phyloP scores from a whole-genome alignment of 1,140 invertebrate genomes.

The Solenopsis fugax region DNA sequence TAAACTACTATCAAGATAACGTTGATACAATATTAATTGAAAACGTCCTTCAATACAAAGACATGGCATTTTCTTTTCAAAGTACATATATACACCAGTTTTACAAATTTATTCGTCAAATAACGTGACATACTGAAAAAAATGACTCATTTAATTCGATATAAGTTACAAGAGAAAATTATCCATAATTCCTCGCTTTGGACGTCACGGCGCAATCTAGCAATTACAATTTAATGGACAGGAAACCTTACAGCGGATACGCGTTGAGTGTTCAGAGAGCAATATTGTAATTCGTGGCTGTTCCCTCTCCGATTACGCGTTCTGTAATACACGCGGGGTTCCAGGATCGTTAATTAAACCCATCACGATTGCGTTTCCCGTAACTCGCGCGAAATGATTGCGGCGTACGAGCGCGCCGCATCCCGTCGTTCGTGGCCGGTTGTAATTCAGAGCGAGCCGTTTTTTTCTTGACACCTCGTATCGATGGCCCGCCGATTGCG shows the following conservation, averaged over 20 bases:
- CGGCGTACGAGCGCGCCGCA: neutral
- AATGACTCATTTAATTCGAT: slow-evolving; percentile 3
- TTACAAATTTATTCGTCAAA: neutral
- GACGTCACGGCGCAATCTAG: neutral
- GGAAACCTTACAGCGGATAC: slow-evolving; percentile 22
- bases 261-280: neutral
- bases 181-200: slow-evolving; percentile 8
- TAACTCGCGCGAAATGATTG: slow-evolving; percentile 51
- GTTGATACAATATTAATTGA: neutral
- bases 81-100: neutral
- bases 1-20: slow-evolving; percentile 24
- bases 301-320: slow-evolving; percentile 30
- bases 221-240: slow-evolving; percentile 31
- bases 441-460: slow-evolving; percentile 53
- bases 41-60: neutral
- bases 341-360: slow-evolving; percentile 53
- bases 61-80: neutral
- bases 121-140: neutral
- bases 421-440: slow-evolving; percentile 29
- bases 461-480: slow-evolving; percentile 49
- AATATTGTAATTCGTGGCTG: slow-evolving; percentile 43
- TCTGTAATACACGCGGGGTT: slow-evolving; percentile 10
- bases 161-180: neutral
- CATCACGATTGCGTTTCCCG: slow-evolving; percentile 44
- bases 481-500: neutral